Evolutionary conservation across 1,140 invertebrate genomes (phyloP), one percentile per base, ranked within the genome.

Genomic region (Pararge aegeria): DNA sequence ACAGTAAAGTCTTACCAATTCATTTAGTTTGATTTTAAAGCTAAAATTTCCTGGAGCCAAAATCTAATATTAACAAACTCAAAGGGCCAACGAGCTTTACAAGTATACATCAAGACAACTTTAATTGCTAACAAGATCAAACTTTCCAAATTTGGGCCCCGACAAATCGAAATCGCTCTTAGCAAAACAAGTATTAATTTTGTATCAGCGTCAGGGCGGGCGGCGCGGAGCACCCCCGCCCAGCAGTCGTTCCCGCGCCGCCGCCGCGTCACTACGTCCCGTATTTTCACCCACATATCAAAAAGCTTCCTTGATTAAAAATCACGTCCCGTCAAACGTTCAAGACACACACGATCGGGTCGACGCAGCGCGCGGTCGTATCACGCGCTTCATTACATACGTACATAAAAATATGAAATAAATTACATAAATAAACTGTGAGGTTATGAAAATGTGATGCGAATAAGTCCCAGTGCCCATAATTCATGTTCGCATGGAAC

Each of bases 131-230:
- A 83, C 79, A 85, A 86, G 84, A 84, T 85, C 79, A 79, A 87
- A 87, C 82, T 89, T 89, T 87, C 73, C 70, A 83, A 81, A 88
- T 88, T 85, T 78, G 75, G 75, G 73, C 76, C 66, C 72, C 82
- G 73, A 86, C 82, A 87, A 88, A 87, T 88, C 85, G 85, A 85
- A 87, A 87, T 85, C 79, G 75, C 82, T 85, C 82, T 85, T 86
- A 81, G 81, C 80, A 85, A 88, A 86, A 85, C 82, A 88, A 88
- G 85, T 88, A 88, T 88, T 88, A 88, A 88, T 86, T 86, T 83
- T 85, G 85, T 88, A 86, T 88, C 85, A 82, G 76, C 74, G 73
- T 78, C 69, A 55, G 74, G 78, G 78, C 78, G 80, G 79, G 78
- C 75, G 79, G 79, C 75, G 78, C 78, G 78, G 75, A 73, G 49